A percentile compares a stretch with the other conserved stretches of the same genome.
phyloP scores from a whole-genome alignment of 2,797 vertebrate genomes.

The Lacerta agilis region DNA sequence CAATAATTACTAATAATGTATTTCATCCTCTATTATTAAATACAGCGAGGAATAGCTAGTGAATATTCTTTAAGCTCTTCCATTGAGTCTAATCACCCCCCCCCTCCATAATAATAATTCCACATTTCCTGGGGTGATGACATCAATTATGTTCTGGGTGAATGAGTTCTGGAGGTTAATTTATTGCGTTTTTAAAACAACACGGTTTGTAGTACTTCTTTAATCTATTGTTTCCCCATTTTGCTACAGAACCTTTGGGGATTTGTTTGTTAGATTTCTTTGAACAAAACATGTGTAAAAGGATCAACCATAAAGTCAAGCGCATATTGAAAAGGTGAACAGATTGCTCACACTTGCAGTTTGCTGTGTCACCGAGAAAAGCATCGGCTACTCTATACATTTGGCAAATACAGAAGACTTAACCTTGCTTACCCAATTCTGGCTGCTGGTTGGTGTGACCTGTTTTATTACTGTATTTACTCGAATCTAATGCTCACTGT shows the following conservation, averaged over 20 bases:
- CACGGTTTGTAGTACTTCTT: neutral
- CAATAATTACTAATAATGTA: neutral
- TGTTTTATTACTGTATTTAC: too few species aligned
- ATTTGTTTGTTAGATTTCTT: neutral
- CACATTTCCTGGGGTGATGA: slow-evolving; percentile 13
- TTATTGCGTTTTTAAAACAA: neutral
- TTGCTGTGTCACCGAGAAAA: neutral
- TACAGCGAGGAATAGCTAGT: neutral
- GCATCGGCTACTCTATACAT: neutral
- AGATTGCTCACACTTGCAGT: neutral
- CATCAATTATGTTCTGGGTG: slow-evolving; percentile 10
- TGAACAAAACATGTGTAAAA: neutral
- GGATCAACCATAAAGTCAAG: neutral
- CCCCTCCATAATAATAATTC: neutral
- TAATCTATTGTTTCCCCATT: neutral
- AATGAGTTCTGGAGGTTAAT: slow-evolving; percentile 8
- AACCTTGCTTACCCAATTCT: too few species aligned
- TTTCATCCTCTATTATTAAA: neutral
- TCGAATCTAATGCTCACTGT: too few species aligned
- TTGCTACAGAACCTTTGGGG: neutral
- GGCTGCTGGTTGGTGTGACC: too few species aligned
- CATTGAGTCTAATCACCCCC: neutral
- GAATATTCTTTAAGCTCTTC: neutral
- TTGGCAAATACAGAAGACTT: too few species aligned
- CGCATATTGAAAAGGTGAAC: neutral